A percentile compares a stretch with the other conserved stretches of the same genome.
Conservation (phyloP, 2,113 vertebrate species). For the Thamnaconus septentrionalis region DNA sequence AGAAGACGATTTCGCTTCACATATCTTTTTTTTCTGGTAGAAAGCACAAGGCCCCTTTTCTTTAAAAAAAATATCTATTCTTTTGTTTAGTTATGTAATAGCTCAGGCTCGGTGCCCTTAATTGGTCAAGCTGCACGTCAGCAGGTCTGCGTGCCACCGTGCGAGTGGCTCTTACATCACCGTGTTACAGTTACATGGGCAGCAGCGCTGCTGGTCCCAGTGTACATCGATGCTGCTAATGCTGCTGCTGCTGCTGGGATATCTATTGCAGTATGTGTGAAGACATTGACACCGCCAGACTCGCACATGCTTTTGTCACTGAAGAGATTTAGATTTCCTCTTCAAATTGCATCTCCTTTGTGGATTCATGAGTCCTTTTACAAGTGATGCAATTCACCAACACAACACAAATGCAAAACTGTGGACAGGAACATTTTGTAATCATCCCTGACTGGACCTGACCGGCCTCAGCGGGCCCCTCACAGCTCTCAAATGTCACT, state of each 20-base stretch:
- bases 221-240: too few species aligned
- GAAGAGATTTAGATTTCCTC: not conserved
- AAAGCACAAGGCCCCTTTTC: too few species aligned
- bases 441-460: too few species aligned
- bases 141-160: slow-evolving; percentile 21
- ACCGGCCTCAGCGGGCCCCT: too few species aligned
- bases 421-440: too few species aligned
- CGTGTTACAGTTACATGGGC: not conserved
- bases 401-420: too few species aligned
- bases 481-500: slow-evolving; percentile 53
- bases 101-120: slow-evolving; percentile 14
- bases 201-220: too few species aligned
- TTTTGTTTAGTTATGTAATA: too few species aligned
- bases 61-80: too few species aligned
- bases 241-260: not conserved
- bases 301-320: not conserved
- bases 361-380: not conserved
- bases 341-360: not conserved
- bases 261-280: not conserved
- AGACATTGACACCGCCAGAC: not conserved
- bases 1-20: too few species aligned
- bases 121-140: slow-evolving; percentile 18
- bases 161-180: slow-evolving; percentile 33
- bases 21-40: too few species aligned
- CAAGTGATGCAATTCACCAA: too few species aligned